phyloP scores from a whole-genome alignment of 2,797 vertebrate genomes.

The Acipenser oxyrinchus region DNA sequence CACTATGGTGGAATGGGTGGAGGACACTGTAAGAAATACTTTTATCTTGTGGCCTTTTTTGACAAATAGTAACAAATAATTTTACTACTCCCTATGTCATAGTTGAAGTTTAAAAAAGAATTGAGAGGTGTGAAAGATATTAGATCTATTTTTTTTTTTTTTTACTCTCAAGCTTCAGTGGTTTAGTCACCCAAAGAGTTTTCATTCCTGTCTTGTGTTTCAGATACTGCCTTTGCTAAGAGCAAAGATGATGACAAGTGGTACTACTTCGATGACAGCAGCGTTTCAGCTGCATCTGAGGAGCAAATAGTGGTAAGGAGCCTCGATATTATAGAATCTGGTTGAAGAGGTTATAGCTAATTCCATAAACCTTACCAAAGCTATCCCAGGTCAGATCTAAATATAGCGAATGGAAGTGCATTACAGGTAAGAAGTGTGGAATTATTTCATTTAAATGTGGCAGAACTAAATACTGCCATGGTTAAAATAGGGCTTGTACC shows the following conservation, averaged over 20 bases:
- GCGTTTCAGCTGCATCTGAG: slow-evolving; percentile 82
- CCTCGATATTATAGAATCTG: slow-evolving; percentile 19
- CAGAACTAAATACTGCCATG: no score
- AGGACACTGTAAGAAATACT: slow-evolving; percentile 84
- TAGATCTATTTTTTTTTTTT: background rate
- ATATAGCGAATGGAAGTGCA: no score
- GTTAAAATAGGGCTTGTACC: no score
- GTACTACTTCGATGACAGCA: slow-evolving; percentile 98
- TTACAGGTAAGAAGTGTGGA: no score
- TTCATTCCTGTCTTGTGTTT: slow-evolving; percentile 24
- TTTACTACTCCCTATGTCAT: no score
- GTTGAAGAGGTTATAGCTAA: background rate
- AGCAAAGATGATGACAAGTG: slow-evolving; percentile 92
- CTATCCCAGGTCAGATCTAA: no score
- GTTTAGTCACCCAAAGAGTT: slow-evolving; percentile 12
- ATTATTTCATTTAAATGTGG: no score
- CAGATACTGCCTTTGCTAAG: slow-evolving; percentile 94
- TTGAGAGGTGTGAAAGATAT: background rate
- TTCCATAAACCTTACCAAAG: background rate
- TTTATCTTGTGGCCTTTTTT: background rate
- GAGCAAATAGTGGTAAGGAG: slow-evolving; percentile 94
- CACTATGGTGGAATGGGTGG: slow-evolving; percentile 98
- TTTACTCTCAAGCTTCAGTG: background rate
- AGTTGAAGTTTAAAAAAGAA: no score
- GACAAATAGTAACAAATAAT: slow-evolving; percentile 5